phyloP scores from a whole-genome alignment of 2,113 vertebrate species.

The Phoxinus phoxinus region DNA sequence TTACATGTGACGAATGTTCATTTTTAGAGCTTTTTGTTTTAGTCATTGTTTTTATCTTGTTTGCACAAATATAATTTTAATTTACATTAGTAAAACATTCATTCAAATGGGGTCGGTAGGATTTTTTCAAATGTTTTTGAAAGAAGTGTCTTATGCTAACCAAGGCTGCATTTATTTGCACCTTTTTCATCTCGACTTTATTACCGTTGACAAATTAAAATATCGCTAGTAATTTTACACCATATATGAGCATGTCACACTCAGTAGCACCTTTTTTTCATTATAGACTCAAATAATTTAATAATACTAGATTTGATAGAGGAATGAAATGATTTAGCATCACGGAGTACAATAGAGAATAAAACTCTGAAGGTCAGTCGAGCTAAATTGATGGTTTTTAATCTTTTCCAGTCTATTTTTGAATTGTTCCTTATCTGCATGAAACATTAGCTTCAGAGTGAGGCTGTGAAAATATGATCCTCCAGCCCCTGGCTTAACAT shows the following conservation, averaged over 20 bases:
- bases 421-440: constrained; percentile 64
- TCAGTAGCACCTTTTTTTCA: neutral
- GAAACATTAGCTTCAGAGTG: constrained; percentile 61
- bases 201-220: neutral
- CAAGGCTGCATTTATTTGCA: neutral
- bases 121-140: too few relatives aligned
- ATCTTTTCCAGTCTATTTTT: constrained; percentile 62
- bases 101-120: too few relatives aligned
- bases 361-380: constrained; percentile 37
- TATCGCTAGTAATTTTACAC: neutral
- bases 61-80: neutral
- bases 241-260: neutral
- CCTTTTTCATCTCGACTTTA: neutral
- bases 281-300: neutral
- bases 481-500: constrained; percentile 59
- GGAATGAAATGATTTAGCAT: constrained; percentile 20
- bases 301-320: neutral
- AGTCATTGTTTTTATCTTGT: neutral
- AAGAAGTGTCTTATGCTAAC: neutral
- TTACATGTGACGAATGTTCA: neutral
- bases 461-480: constrained; percentile 63
- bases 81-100: neutral
- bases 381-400: constrained; percentile 60
- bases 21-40: neutral
- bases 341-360: constrained; percentile 21